phyloP scores from a whole-genome alignment of 2,797 vertebrate genomes.

The Acipenser ruthenus region DNA sequence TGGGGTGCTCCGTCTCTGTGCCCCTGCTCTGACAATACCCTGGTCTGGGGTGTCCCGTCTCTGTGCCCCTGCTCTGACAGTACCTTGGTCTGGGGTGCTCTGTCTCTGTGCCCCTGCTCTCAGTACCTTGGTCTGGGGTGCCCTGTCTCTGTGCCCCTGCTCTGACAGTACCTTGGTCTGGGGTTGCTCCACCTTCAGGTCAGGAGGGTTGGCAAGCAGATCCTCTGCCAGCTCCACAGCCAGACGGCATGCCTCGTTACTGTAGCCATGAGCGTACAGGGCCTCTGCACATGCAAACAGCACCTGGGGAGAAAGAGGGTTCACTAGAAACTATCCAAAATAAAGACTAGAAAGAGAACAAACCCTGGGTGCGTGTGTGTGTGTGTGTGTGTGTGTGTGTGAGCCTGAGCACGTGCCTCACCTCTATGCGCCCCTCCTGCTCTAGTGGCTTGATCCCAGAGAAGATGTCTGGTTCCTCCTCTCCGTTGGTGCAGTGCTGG shows the following conservation, averaged over 20 bases:
- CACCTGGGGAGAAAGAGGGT: constrained; percentile 54
- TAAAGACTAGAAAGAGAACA: too few relatives aligned
- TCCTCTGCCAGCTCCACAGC: constrained; percentile 91
- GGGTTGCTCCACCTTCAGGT: constrained; percentile 96
- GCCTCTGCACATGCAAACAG: constrained; percentile 96
- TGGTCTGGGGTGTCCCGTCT: constrained; percentile 66
- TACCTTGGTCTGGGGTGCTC: constrained; percentile 84
- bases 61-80: too few relatives aligned
- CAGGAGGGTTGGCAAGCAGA: constrained; percentile 87
- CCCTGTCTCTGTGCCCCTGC: too few relatives aligned
- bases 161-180: constrained; percentile 76
- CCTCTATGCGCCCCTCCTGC: constrained; percentile 94
- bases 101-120: too few relatives aligned
- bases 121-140: constrained; percentile 84
- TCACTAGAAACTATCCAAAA: background rate
- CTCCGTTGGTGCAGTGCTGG: constrained; percentile 59
- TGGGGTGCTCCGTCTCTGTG: constrained; percentile 49
- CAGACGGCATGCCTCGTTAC: constrained; percentile 83
- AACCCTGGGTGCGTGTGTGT: too few relatives aligned
- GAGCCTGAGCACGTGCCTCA: constrained; percentile 33
- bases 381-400: background rate
- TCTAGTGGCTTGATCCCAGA: constrained; percentile 92
- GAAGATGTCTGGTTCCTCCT: constrained; percentile 93
- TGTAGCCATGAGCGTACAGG: constrained; percentile 89
- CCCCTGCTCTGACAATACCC: constrained; percentile 53